A percentile compares a stretch with the other conserved stretches of the same genome.
Evolutionary conservation across 2,797 vertebrate genomes (phyloP).

Genomic region (Micropoecilia bifurca): DNA sequence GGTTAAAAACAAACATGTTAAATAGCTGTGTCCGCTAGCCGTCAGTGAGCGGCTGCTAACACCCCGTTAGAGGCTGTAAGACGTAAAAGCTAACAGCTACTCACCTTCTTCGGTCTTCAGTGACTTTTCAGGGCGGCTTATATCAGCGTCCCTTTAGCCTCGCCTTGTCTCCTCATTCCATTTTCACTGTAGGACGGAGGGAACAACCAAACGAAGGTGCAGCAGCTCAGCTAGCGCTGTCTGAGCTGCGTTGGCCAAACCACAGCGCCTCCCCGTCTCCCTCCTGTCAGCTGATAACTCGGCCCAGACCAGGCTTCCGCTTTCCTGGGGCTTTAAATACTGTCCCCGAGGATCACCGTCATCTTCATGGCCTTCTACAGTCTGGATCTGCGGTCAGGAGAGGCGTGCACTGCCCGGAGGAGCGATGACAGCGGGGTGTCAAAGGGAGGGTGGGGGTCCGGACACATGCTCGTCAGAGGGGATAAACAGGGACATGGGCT

Average conservation of each 20-base stretch:
- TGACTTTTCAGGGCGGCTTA: neutral
- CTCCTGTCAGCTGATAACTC: constrained; percentile 36
- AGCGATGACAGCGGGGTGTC: constrained; percentile 26
- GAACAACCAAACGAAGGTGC: neutral
- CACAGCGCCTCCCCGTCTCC: constrained; percentile 6
- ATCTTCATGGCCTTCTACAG: constrained; percentile 17
- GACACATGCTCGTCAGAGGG: constrained; percentile 6
- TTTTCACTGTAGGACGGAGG: constrained; percentile 1
- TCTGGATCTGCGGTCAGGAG: constrained; percentile 2
- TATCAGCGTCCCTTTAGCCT: neutral
- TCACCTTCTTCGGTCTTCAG: constrained; percentile 39
- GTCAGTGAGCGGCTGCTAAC: constrained; percentile 12
- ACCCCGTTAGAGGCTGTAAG: neutral
- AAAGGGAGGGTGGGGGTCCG: constrained; percentile 24
- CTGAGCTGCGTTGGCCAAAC: constrained; percentile 11
- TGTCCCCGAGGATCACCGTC: constrained; percentile 20
- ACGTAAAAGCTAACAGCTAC: constrained; percentile 13
- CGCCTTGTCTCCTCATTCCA: constrained; percentile 12
- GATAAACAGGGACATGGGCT: neutral
- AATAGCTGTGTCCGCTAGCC: constrained; percentile 32
- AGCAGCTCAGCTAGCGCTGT: neutral
- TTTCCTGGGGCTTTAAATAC: constrained; percentile 53
- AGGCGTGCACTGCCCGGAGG: neutral
- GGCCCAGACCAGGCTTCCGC: constrained; percentile 49
- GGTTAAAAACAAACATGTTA: neutral